These are phyloP conservation scores for Indicator indicator DNA, from an alignment of 2,113 vertebrate genomes.

Conservation along the genomic window DNA sequence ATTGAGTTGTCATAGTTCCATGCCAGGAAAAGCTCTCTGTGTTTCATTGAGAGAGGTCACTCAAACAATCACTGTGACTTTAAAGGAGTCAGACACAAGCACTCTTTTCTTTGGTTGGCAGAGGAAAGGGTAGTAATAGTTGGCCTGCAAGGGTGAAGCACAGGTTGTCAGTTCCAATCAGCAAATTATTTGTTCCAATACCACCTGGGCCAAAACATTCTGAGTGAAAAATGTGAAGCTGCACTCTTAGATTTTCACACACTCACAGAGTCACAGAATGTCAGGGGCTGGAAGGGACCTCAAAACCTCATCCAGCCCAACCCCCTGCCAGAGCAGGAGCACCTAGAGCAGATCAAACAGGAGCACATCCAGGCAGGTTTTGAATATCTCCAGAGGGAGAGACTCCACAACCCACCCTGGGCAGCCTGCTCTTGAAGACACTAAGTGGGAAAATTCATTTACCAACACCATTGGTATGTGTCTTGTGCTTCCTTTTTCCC, in stretches of 20 bases:
- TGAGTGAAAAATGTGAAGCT: neutral
- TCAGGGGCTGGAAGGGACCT: too few species aligned
- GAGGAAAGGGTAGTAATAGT: constrained; percentile 68
- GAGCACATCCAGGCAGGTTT: too few species aligned
- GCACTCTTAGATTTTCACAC: neutral
- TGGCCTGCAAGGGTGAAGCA: constrained; percentile 56
- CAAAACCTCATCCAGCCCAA: too few species aligned
- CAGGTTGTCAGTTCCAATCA: constrained; percentile 65
- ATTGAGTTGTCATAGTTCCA: neutral
- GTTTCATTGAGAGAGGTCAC: constrained; percentile 50
- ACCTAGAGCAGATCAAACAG: too few species aligned
- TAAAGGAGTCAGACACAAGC: constrained; percentile 62
- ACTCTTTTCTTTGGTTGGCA: constrained; percentile 71
- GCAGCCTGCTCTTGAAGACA: too few species aligned
- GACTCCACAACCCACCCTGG: too few species aligned
- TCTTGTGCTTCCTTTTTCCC: constrained; percentile 21
- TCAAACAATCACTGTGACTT: constrained; percentile 64
- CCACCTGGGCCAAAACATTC: neutral
- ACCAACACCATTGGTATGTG: neutral
- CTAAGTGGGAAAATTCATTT: constrained; percentile 4
- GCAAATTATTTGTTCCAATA: constrained; percentile 29
- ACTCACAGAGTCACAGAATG: too few species aligned
- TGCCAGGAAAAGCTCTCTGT: constrained; percentile 32
- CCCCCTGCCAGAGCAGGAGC: too few species aligned
- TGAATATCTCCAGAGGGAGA: too few species aligned